Evolutionary conservation across 2,113 vertebrate genomes (phyloP), one percentile per base, ranked within the genome.

Genomic region (Zonotrichia leucophrys): DNA sequence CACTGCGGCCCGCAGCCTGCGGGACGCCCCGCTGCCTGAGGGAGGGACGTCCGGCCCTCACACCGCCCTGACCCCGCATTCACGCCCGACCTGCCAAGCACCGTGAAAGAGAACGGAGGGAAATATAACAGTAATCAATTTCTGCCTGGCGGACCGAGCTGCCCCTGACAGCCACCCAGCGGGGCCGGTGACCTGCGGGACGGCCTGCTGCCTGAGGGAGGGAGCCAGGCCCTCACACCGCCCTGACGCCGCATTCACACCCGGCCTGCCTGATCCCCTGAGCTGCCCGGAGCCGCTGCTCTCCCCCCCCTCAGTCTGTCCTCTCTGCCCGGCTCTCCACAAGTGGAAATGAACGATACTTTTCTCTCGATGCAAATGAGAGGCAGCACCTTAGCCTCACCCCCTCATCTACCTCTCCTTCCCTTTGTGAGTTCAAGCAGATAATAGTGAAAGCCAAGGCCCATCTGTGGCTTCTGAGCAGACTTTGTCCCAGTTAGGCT

Each of bases 81-180:
- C 93, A 49, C 95, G 23, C 41, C 86, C 88, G 27, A 92, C 86
- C 83, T 67, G 93, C 86, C 83, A 70, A 53, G 85, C 64, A 9
- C 35, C 25, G 16, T 2, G 60, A 64, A 56, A 42, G 64, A 84
- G 22, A 49, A 89, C 10, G 23, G 41, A 31, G 66, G 18, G 14
- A 83, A 82, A 92, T 88, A 92, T 90, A 96, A 97, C 67, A 94
- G 84, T 80, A 92, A 97, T 97, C 94, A 93, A 95, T 95, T 95
- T 94, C 76, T 94, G 96, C 77, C 89, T 72, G 70, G 67, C 23
- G 2, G 42, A 68, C 11, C n/a, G 41, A 46, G 37, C 15, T 78
- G 96, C 46, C 86, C 30, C 22, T 92, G 96, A 84, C 95, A 96
- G 95, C 18, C 10, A 52, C 17, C 82, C 95, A 91, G 92, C 63